phyloP scores from a whole-genome alignment of 1,140 invertebrate genomes.

The Oryctes rhinoceros region DNA sequence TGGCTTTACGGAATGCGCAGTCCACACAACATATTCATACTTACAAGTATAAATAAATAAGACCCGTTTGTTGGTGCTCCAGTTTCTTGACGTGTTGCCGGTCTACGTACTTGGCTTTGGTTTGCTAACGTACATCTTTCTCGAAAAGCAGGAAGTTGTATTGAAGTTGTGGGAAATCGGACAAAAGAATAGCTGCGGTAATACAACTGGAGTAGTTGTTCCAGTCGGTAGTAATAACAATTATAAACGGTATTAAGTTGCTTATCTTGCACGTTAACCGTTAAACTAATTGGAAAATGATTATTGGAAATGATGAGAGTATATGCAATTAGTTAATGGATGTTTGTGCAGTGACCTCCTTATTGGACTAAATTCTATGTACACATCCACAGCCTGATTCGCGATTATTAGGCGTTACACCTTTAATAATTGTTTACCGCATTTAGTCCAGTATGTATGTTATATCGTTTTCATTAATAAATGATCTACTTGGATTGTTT shows the following conservation, averaged over 20 bases:
- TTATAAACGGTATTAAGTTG: slow-evolving; percentile 1
- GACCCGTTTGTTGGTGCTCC: background rate
- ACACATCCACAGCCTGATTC: background rate
- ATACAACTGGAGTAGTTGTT: background rate
- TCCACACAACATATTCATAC: slow-evolving; percentile 3
- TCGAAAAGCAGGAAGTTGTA: slow-evolving; percentile 1
- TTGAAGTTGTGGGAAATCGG: background rate
- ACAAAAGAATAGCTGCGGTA: background rate
- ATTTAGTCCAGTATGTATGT: too few relatives aligned
- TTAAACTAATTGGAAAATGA: slow-evolving; percentile 5
- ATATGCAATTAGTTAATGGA: slow-evolving; percentile 1
- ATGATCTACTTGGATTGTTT: too few relatives aligned
- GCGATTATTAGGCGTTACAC: background rate
- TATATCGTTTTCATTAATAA: too few relatives aligned
- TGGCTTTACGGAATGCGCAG: slow-evolving; percentile 8
- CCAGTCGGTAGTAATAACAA: background rate
- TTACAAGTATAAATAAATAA: slow-evolving; percentile 16
- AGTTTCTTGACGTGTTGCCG: background rate
- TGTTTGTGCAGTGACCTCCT: slow-evolving; percentile 2
- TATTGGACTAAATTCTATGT: background rate
- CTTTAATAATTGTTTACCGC: too few relatives aligned
- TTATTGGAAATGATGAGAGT: slow-evolving; percentile 5
- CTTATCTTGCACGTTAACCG: slow-evolving; percentile 2
- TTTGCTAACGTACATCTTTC: background rate
- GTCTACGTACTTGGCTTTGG: background rate